A percentile compares a stretch with the other conserved stretches of the same genome.
Evolutionary conservation across 2,888 invertebrate genomes (phyloP).

Genomic region (Parasteatoda lunata): DNA sequence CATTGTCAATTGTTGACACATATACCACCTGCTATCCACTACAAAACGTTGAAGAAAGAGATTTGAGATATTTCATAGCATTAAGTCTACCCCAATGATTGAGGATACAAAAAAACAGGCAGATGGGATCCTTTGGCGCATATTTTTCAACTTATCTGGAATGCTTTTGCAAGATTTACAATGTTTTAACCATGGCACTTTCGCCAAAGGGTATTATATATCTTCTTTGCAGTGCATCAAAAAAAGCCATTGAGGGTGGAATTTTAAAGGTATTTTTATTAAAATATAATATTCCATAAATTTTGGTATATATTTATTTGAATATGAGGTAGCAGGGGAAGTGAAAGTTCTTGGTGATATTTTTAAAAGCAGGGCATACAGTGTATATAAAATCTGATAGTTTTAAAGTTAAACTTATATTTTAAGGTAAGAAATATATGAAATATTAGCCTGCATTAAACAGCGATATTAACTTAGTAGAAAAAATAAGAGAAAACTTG

Average conservation of each 20-base stretch:
- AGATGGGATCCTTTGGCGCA: constrained; percentile 5
- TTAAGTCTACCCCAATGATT: constrained; percentile 13
- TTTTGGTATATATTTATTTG: background rate
- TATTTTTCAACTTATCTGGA: constrained; percentile 34
- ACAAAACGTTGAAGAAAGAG: constrained; percentile 26
- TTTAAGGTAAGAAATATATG: background rate
- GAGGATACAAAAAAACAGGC: constrained; percentile 12
- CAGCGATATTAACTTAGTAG: background rate
- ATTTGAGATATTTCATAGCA: constrained; percentile 40
- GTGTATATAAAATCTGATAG: background rate
- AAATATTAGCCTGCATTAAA: background rate
- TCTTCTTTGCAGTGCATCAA: background rate
- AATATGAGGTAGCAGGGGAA: background rate
- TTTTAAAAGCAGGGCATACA: too few relatives aligned
- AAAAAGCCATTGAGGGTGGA: background rate
- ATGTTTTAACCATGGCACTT: constrained; percentile 17
- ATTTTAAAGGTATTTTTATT: constrained; percentile 3
- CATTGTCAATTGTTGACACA: constrained; percentile 65
- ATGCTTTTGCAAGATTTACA: constrained; percentile 28
- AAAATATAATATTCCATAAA: constrained; percentile 5
- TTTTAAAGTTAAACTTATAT: background rate
- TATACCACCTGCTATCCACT: constrained; percentile 64
- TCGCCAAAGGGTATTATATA: background rate
- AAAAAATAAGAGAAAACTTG: too few relatives aligned
- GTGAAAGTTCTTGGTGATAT: background rate